Conservation (phyloP, 2,113 vertebrate species). For the Elephantulus edwardii region DNA sequence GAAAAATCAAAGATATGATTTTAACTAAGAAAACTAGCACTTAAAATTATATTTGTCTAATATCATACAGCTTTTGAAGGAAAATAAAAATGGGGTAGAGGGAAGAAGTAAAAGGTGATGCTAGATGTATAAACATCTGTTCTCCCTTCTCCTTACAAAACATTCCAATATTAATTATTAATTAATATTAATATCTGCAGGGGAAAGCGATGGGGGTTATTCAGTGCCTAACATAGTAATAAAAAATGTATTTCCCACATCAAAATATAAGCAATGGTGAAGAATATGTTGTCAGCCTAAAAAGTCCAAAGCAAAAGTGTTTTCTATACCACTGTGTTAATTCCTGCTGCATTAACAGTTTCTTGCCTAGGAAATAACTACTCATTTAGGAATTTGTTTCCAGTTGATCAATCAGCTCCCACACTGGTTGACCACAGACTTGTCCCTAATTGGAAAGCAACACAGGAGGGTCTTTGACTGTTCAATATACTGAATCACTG, state of each 20-base stretch:
- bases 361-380: neutral
- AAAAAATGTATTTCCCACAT: neutral
- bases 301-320: neutral
- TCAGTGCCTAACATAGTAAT: neutral
- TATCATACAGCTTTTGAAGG: neutral
- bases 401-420: neutral
- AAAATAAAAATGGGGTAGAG: neutral
- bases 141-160: neutral
- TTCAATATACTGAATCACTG: neutral
- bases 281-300: neutral
- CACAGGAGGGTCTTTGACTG: neutral
- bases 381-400: neutral
- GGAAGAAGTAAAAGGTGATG: neutral
- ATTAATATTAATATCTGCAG: neutral
- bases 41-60: neutral
- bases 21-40: neutral
- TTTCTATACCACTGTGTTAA: neutral
- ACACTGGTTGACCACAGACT: neutral
- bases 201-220: neutral
- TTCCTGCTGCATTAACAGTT: neutral
- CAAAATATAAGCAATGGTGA: conserved; percentile 12
- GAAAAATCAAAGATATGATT: conserved; percentile 7
- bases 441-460: neutral
- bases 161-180: neutral
- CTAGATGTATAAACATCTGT: neutral